Conservation (phyloP, 2,888 invertebrate species). For the Ametastegia equiseti region DNA sequence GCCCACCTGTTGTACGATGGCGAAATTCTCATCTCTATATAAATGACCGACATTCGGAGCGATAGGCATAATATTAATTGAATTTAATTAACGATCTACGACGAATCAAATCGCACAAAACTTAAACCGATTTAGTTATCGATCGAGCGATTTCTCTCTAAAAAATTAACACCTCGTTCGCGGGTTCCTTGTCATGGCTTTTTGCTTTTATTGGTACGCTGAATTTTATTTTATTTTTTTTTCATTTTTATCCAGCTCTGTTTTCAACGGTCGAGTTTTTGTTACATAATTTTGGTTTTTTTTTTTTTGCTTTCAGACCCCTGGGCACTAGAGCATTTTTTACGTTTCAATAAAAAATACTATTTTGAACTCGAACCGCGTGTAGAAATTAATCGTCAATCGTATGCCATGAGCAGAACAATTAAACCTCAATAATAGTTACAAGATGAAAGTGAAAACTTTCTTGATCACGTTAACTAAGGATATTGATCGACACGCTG, state of each 20-base stretch:
- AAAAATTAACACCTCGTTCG: background rate
- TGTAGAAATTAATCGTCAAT: background rate
- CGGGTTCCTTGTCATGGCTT: background rate
- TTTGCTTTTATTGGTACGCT: background rate
- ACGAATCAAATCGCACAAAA: background rate
- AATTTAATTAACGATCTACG: background rate
- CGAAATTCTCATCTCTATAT: conserved; percentile 14
- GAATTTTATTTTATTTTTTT: background rate
- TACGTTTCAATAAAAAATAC: no score
- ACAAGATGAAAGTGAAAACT: conserved; percentile 43
- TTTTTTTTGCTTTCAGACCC: background rate
- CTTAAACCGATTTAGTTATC: background rate
- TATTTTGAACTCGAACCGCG: no score
- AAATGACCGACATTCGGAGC: conserved; percentile 18
- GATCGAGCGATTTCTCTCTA: background rate
- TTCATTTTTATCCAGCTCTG: background rate
- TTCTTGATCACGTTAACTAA: no score
- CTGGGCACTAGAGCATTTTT: background rate
- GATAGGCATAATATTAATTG: conserved; percentile 2
- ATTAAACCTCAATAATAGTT: background rate
- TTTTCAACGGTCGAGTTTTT: background rate
- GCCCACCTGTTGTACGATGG: conserved; percentile 3
- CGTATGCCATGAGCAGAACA: background rate
- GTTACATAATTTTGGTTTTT: background rate
- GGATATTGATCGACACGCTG: conserved; percentile 14